A percentile compares a stretch with the other conserved stretches of the same genome.
Conservation (phyloP, 1,140 invertebrate genomes). For the Drosophila sturtevanti region DNA sequence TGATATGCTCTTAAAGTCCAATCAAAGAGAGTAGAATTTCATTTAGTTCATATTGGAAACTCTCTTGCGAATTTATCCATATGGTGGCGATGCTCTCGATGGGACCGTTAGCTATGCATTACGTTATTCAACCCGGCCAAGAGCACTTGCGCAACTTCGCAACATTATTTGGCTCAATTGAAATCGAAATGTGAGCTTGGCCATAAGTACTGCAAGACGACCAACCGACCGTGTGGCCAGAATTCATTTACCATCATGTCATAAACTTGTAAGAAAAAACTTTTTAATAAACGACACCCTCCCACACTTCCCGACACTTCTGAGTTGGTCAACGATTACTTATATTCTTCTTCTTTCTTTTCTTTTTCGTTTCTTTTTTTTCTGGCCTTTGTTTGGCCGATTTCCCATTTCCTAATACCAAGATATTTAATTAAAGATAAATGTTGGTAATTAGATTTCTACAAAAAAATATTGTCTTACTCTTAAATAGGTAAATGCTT, state of each 20-base stretch:
- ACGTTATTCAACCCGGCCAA: conserved; percentile 19
- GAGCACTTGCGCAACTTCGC: conserved; percentile 66
- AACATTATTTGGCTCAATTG: conserved; percentile 33
- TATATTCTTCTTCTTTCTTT: too few species aligned
- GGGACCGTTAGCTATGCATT: conserved; percentile 39
- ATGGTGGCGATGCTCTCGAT: conserved; percentile 46
- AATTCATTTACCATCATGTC: neutral
- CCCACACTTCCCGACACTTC: too few species aligned
- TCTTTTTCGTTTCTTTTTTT: too few species aligned
- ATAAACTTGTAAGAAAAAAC: too few species aligned
- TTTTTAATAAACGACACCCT: neutral
- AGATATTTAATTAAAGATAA: neutral
- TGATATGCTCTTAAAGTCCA: conserved; percentile 38
- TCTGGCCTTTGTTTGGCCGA: neutral
- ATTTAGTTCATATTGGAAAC: conserved; percentile 28
- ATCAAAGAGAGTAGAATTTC: conserved; percentile 59
- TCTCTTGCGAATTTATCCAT: conserved; percentile 56
- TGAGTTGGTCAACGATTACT: too few species aligned
- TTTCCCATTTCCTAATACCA: neutral
- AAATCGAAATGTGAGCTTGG: conserved; percentile 47
- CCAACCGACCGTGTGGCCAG: neutral
- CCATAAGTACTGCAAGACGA: conserved; percentile 38
- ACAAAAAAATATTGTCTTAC: neutral
- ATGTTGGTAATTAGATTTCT: neutral
- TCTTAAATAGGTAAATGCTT: neutral